phyloP scores from a whole-genome alignment of 2,113 vertebrate species.

The Poicephalus meyeri region DNA sequence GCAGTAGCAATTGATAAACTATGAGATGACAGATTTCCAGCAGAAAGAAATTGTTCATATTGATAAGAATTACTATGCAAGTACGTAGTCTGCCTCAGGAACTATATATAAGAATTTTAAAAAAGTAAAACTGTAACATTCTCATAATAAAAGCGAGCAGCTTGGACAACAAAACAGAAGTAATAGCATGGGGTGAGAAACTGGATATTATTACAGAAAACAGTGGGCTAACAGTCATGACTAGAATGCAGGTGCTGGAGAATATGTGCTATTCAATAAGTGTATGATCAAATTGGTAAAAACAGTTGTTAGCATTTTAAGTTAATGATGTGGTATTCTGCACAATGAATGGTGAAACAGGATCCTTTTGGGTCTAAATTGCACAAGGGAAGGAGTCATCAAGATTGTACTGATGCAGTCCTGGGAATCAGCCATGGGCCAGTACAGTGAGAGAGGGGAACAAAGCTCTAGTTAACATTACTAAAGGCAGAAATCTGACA shows the following conservation, averaged over 20 bases:
- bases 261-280: background rate
- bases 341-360: background rate
- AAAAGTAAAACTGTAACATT: background rate
- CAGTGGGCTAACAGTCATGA: background rate
- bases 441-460: background rate
- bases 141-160: background rate
- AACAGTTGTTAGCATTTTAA: background rate
- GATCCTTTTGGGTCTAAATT: background rate
- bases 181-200: background rate
- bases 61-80: background rate
- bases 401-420: background rate
- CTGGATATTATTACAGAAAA: background rate
- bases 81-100: background rate
- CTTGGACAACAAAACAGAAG: background rate
- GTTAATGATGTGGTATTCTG: background rate
- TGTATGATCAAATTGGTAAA: background rate
- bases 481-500: conserved; percentile 9
- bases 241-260: background rate
- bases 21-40: background rate
- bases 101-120: background rate
- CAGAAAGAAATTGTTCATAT: background rate
- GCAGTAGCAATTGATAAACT: background rate
- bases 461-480: background rate
- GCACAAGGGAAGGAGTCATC: background rate
- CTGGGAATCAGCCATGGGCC: background rate